These are phyloP conservation scores for Formica selysi DNA, from an alignment of 1,140 invertebrate species.

Conservation along the genomic window DNA sequence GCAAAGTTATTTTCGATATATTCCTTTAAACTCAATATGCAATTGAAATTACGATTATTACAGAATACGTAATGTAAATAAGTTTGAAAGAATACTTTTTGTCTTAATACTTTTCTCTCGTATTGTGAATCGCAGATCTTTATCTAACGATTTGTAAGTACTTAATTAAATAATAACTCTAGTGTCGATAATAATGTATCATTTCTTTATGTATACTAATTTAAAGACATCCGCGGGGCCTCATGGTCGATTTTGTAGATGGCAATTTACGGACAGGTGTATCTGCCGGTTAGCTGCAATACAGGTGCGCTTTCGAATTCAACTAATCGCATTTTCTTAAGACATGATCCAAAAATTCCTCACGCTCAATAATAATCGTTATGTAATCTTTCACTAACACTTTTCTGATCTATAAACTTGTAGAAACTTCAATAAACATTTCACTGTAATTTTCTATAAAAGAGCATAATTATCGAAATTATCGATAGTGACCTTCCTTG, in stretches of 20 bases:
- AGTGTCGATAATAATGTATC: not conserved
- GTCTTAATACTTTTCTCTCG: not conserved
- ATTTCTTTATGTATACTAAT: slow-evolving; percentile 20
- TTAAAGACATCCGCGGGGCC: not conserved
- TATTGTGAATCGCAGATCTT: not conserved
- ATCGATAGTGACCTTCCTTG: slow-evolving; percentile 62
- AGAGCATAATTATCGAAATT: slow-evolving; percentile 81
- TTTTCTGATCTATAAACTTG: slow-evolving; percentile 28
- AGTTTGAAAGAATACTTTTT: not conserved
- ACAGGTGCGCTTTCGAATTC: slow-evolving; percentile 56
- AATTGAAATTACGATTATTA: not conserved
- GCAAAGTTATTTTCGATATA: not conserved
- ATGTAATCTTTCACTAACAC: slow-evolving; percentile 16
- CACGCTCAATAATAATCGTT: slow-evolving; percentile 29
- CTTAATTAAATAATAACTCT: slow-evolving; percentile 10
- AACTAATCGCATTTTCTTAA: slow-evolving; percentile 9
- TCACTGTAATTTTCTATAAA: slow-evolving; percentile 74
- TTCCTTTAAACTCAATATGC: not conserved
- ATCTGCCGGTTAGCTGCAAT: slow-evolving; percentile 49
- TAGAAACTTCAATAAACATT: slow-evolving; percentile 61
- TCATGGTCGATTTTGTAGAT: slow-evolving; percentile 19
- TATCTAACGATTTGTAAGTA: not conserved
- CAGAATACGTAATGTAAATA: not conserved
- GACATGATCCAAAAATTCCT: slow-evolving; percentile 12
- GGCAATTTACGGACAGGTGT: slow-evolving; percentile 62